Conservation (phyloP, 2,113 vertebrate genomes). For the Lamprotornis superbus region DNA sequence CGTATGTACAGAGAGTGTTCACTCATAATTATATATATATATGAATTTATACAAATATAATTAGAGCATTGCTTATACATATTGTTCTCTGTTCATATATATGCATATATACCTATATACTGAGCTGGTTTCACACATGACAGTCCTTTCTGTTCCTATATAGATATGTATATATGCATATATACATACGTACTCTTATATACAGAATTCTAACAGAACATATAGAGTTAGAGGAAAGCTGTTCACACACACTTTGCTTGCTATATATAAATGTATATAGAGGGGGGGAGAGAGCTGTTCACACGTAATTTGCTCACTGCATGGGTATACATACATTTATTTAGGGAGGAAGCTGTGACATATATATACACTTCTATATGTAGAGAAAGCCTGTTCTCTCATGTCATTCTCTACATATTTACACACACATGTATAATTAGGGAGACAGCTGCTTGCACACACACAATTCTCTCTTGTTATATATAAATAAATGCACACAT, state of each 20-base stretch:
- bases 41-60: not conserved
- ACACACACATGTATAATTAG: not conserved
- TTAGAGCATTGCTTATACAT: not conserved
- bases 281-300: not conserved
- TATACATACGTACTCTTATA: not conserved
- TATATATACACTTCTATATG: not conserved
- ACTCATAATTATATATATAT: not conserved
- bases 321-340: not conserved
- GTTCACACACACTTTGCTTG: not conserved
- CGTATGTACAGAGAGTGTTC: not conserved
- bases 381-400: not conserved
- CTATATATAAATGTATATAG: not conserved
- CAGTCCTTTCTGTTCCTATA: not conserved
- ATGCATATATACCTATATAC: not conserved
- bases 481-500: not conserved
- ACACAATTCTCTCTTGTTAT: not conserved
- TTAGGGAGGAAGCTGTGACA: not conserved
- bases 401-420: not conserved
- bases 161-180: too few relatives aligned
- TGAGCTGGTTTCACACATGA: not conserved
- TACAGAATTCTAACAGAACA: not conserved
- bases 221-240: not conserved
- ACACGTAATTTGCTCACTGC: not conserved
- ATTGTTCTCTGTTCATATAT: not conserved
- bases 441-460: not conserved